phyloP scores from a whole-genome alignment of 2,888 invertebrate genomes.

The Crocallis elinguaria region DNA sequence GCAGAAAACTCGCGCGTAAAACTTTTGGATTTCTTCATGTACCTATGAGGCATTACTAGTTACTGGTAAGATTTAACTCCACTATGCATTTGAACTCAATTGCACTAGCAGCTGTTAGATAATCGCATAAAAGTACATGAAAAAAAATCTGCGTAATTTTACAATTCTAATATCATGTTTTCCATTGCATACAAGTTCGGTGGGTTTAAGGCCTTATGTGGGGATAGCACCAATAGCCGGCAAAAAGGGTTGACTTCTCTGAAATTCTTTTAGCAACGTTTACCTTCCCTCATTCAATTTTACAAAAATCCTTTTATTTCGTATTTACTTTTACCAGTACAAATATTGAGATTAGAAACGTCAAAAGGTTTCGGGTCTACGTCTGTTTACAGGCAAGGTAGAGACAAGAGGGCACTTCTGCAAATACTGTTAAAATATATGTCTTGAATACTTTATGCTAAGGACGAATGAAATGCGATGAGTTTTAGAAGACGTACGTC shows the following conservation, averaged over 20 bases:
- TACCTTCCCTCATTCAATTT: slow-evolving; percentile 23
- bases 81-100: too few species aligned
- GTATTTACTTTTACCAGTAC: slow-evolving; percentile 20
- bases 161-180: not conserved
- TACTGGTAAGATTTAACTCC: too few species aligned
- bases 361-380: slow-evolving; percentile 24
- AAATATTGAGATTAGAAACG: slow-evolving; percentile 19
- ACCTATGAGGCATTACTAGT: too few species aligned
- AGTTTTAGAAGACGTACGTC: not conserved
- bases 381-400: slow-evolving; percentile 12
- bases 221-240: not conserved
- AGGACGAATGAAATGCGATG: not conserved
- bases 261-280: slow-evolving; percentile 14
- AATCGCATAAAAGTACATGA: too few species aligned
- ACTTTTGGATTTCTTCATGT: too few species aligned
- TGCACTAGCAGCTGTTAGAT: too few species aligned
- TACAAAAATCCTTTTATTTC: slow-evolving; percentile 23
- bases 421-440: slow-evolving; percentile 12
- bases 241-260: slow-evolving; percentile 4
- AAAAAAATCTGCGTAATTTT: too few species aligned
- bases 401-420: slow-evolving; percentile 12
- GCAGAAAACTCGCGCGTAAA: too few species aligned
- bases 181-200: not conserved
- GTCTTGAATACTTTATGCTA: not conserved
- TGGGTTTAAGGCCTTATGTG: not conserved